Percentiles rank a stretch among this genome's conserved stretches.
Evolutionary conservation across 1,140 invertebrate genomes (phyloP).

Genomic region (Ceratosolen solmsi): DNA sequence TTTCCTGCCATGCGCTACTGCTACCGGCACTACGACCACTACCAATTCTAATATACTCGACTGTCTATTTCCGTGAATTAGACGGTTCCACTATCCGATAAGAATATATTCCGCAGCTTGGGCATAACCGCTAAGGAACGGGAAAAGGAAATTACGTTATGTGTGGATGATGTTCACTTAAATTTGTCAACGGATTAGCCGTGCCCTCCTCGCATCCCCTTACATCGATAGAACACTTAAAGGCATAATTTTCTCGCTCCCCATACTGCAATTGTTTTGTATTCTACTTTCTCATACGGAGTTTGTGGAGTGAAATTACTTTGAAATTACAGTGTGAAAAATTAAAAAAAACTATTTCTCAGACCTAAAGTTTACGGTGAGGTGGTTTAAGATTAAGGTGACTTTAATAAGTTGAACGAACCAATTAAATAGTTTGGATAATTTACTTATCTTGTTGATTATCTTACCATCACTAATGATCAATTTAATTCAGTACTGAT

Average conservation of each 20-base stretch:
- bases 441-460: not conserved
- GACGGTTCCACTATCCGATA: constrained; percentile 38
- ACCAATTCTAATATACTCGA: not conserved
- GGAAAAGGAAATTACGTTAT: constrained; percentile 27
- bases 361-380: not conserved
- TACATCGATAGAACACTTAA: not conserved
- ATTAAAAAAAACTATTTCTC: not conserved
- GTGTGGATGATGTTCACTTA: not conserved
- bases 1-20: constrained; percentile 58
- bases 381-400: not conserved
- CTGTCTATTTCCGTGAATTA: constrained; percentile 61
- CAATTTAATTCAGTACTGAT: not conserved
- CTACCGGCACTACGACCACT: not conserved
- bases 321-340: not conserved
- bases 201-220: not conserved
- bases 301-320: not conserved
- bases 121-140: not conserved
- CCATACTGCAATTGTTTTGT: constrained; percentile 3
- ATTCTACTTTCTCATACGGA: not conserved
- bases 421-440: not conserved
- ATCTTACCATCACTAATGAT: not conserved
- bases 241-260: not conserved
- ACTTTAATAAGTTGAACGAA: not conserved
- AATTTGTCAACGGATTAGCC: not conserved
- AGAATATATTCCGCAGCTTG: not conserved